Evolutionary conservation across 2,113 vertebrate species (phyloP).

Genomic region (Cinclus cinclus): DNA sequence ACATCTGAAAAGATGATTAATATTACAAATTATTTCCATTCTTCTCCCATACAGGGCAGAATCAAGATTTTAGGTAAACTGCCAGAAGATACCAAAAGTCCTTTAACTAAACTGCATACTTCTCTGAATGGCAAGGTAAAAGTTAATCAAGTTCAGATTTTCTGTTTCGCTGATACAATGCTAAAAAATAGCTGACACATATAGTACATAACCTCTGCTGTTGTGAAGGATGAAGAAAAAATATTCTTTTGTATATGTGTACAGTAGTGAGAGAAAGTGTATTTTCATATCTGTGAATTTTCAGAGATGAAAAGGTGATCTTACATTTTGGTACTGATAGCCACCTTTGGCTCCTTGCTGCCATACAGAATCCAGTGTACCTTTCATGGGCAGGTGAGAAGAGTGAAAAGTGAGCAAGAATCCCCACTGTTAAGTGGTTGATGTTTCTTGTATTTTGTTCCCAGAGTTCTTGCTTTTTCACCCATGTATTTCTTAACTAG

Average conservation of each 20-base stretch:
- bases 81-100: constrained; percentile 84
- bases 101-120: constrained; percentile 88
- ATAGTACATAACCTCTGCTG: background rate
- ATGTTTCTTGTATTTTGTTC: background rate
- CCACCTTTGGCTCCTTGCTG: background rate
- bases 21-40: background rate
- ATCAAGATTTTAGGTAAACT: constrained; percentile 90
- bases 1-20: background rate
- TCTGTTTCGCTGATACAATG: background rate
- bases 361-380: background rate
- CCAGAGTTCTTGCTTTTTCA: background rate
- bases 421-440: background rate
- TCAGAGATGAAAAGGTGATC: background rate
- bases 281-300: background rate
- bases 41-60: constrained; percentile 76
- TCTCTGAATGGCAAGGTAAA: constrained; percentile 91
- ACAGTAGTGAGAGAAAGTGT: background rate
- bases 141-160: background rate
- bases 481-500: background rate
- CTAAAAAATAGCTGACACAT: background rate
- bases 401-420: background rate
- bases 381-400: background rate
- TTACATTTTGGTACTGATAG: background rate
- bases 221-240: background rate
- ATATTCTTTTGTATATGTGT: background rate